phyloP scores from a whole-genome alignment of 2,888 invertebrate species.

The Lymantria monacha region DNA sequence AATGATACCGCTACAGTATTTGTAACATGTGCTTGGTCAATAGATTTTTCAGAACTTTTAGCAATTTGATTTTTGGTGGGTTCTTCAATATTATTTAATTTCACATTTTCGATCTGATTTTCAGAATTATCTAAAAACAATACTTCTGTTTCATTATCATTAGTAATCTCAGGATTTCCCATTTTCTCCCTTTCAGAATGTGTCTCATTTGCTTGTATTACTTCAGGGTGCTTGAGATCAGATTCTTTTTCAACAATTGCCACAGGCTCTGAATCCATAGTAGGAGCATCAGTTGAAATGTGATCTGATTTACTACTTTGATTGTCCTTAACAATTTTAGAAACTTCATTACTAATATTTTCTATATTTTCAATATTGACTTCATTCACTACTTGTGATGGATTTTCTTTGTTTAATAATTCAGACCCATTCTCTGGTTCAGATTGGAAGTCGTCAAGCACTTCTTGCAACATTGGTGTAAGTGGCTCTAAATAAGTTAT shows the following conservation, averaged over 20 bases:
- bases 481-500: conserved; percentile 62
- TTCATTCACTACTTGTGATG: conserved; percentile 48
- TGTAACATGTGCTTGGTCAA: conserved; percentile 10
- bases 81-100: conserved; percentile 5
- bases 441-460: conserved; percentile 60
- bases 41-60: neutral
- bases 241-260: neutral
- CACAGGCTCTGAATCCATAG: neutral
- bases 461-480: conserved; percentile 57
- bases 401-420: conserved; percentile 42
- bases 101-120: neutral
- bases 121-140: neutral
- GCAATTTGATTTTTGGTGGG: neutral
- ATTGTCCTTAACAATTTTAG: conserved; percentile 20
- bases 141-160: neutral
- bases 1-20: conserved; percentile 8
- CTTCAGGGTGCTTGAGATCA: neutral
- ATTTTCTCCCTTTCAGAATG: conserved; percentile 1
- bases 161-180: neutral
- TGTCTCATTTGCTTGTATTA: neutral
- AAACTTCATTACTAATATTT: conserved; percentile 12
- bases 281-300: neutral
- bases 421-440: conserved; percentile 60
- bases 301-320: conserved; percentile 12
- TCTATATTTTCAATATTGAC: conserved; percentile 17